Evolutionary conservation across 2,797 vertebrate species (phyloP).

Genomic region (Tenualosa thibaudeaui): DNA sequence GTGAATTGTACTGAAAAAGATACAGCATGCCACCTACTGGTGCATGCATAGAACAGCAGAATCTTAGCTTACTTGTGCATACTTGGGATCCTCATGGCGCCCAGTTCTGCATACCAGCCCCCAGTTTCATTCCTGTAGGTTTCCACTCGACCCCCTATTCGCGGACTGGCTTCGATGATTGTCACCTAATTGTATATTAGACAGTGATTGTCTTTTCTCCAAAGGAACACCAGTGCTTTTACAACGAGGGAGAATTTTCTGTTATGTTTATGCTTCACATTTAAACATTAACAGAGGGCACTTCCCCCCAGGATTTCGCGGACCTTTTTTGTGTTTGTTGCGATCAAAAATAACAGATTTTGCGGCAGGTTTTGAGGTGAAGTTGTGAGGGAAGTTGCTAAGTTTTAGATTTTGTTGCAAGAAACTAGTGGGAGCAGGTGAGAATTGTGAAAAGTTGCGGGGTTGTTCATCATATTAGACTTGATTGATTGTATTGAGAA

Average conservation of each 20-base stretch:
- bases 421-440: too few species aligned
- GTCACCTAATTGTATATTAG: constrained; percentile 67
- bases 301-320: too few species aligned
- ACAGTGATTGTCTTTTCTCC: not conserved
- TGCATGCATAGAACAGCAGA: not conserved
- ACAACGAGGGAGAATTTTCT: not conserved
- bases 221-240: not conserved
- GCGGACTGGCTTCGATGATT: constrained; percentile 78
- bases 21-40: too few species aligned
- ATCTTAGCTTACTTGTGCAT: constrained; percentile 75
- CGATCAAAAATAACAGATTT: too few species aligned
- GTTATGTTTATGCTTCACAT: not conserved
- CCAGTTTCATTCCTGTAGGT: constrained; percentile 76
- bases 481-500: too few species aligned
- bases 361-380: too few species aligned
- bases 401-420: too few species aligned
- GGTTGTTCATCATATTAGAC: too few species aligned
- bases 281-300: constrained; percentile 24
- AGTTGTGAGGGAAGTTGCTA: too few species aligned
- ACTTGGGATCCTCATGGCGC: constrained; percentile 84
- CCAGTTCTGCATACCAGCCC: constrained; percentile 82
- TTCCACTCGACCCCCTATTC: constrained; percentile 79
- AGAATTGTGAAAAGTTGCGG: too few species aligned
- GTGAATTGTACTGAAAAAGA: too few species aligned
- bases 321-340: too few species aligned